Conservation (phyloP, 2,888 invertebrate species). For the Clistopyga incitator region DNA sequence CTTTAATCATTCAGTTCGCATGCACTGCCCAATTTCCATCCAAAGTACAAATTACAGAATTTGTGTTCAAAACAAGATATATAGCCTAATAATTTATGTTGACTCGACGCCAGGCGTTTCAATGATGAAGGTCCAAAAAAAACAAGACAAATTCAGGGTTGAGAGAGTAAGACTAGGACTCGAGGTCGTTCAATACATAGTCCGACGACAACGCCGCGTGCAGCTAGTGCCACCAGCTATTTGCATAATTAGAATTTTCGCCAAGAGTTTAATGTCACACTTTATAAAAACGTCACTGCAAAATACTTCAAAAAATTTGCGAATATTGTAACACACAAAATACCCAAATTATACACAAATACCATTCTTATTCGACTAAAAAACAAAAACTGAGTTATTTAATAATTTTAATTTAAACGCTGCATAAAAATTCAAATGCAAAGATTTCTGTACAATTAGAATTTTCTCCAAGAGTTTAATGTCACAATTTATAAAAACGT, state of each 20-base stretch:
- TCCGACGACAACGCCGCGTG: neutral
- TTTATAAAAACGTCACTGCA: neutral
- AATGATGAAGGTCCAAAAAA: neutral
- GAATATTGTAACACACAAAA: neutral
- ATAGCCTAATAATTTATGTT: neutral
- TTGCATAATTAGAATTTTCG: conserved; percentile 50
- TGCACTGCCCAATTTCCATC: too few relatives aligned
- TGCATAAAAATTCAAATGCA: too few relatives aligned
- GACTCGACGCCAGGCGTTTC: neutral
- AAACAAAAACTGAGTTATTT: too few relatives aligned
- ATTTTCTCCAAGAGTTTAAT: too few relatives aligned
- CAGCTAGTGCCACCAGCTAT: conserved; percentile 16
- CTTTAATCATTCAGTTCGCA: too few relatives aligned
- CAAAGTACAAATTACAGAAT: too few relatives aligned
- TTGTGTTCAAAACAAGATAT: too few relatives aligned
- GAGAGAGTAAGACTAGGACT: neutral
- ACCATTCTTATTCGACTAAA: too few relatives aligned
- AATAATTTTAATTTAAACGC: too few relatives aligned
- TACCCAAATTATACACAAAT: too few relatives aligned
- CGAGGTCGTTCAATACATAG: conserved; percentile 15
- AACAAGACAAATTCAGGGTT: neutral
- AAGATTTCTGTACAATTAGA: too few relatives aligned
- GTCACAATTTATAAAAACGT: too few relatives aligned
- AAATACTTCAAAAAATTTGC: neutral
- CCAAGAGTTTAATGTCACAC: conserved; percentile 20